Evolutionary conservation across 2,797 vertebrate genomes (phyloP).

Genomic region (Argyrosomus regius): DNA sequence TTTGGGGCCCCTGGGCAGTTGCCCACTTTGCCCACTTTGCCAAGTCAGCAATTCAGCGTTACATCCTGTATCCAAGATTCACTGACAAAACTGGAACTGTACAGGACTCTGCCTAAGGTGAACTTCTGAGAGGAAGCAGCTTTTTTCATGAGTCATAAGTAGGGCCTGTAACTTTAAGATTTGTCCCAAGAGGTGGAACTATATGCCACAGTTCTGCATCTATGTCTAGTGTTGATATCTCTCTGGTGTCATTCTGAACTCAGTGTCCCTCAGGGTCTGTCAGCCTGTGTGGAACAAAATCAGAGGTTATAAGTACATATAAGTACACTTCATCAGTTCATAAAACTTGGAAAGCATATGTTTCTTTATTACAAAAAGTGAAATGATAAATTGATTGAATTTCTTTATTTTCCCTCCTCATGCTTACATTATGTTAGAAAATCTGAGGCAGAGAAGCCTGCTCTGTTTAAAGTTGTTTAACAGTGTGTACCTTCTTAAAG

Average conservation of each 20-base stretch:
- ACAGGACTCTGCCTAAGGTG: neutral
- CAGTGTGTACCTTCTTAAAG: slow-evolving; percentile 8
- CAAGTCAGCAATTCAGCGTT: neutral
- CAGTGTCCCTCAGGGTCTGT: slow-evolving; percentile 29
- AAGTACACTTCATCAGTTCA: neutral
- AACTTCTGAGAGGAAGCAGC: neutral
- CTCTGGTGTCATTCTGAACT: slow-evolving; percentile 38
- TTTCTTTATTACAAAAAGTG: neutral
- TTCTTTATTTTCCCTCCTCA: neutral
- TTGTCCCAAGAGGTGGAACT: slow-evolving; percentile 28
- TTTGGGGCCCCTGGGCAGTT: too few species aligned
- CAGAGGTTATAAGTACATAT: neutral
- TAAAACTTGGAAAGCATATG: neutral
- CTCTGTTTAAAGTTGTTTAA: slow-evolving; percentile 27
- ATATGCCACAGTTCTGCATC: slow-evolving; percentile 26
- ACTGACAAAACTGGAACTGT: neutral
- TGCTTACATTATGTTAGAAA: neutral
- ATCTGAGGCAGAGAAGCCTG: neutral
- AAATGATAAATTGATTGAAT: neutral
- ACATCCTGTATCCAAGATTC: neutral
- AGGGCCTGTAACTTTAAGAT: slow-evolving; percentile 15
- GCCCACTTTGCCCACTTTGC: neutral
- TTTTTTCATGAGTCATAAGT: slow-evolving; percentile 20
- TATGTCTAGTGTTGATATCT: slow-evolving; percentile 28
- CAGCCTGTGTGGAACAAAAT: slow-evolving; percentile 34